Conservation (phyloP, 1,140 invertebrate genomes). For the Anastrepha obliqua region DNA sequence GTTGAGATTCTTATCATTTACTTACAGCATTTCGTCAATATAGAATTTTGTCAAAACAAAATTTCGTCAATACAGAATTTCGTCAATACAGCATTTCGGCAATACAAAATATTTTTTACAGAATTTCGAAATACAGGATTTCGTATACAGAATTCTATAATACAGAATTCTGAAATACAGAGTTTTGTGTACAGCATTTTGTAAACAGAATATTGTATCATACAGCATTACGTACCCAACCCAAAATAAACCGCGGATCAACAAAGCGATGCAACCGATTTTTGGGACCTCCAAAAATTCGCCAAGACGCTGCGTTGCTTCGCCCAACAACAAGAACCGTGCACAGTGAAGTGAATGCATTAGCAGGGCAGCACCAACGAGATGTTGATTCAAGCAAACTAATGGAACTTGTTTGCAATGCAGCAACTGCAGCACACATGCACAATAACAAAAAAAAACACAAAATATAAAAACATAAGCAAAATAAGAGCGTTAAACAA, state of each 20-base stretch:
- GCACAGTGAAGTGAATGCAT: neutral
- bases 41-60: no score
- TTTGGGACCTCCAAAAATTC: conserved; percentile 7
- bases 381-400: conserved; percentile 5
- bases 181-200: no score
- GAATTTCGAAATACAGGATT: no score
- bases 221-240: no score
- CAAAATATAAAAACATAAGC: neutral
- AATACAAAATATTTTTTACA: no score
- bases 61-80: no score
- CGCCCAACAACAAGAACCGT: conserved; percentile 45
- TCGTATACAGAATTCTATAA: no score
- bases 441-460: neutral
- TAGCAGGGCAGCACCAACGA: neutral
- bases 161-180: no score
- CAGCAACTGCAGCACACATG: conserved; percentile 16
- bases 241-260: neutral
- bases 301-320: neutral
- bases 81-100: no score
- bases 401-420: conserved; percentile 29
- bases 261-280: neutral
- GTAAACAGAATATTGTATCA: no score
- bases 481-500: neutral
- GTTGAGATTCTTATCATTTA: no score
- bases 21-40: no score